Base-by-base conservation (phyloP, 2,888 invertebrate species). In the Melolontha melolontha region DNA sequence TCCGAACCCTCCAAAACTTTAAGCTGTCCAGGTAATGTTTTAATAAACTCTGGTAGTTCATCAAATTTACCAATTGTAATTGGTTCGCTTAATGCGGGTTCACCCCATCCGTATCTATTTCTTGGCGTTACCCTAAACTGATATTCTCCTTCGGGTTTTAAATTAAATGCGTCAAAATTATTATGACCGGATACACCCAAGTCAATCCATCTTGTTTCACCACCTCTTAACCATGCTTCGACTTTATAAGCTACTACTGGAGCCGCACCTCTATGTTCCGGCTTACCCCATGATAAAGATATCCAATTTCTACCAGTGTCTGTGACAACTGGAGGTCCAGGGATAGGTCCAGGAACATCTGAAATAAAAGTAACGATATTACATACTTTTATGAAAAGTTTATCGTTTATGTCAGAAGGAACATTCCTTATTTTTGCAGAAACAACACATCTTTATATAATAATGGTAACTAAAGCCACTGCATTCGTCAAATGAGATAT, bases 31-130 rank as follows among this genome's bases (percentile, higher is more conserved):
- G 93, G 92, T 51, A 95, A 83, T 57, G 91, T 90, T 76, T 89
- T 89, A 0, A 87, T 85, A 76, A 95, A 94, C 76, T 93, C 94
- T 0, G 95, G 95, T 66, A 92, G 84, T 72, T 90, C 89, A 5
- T 89, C 88, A 14, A 87, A 86, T 29, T 89, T 85, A 0, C 91
- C 91, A 1, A 95, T 87, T 0, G 87, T 86, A 22, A 92, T 81
- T 0, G 92, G 86, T 1, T 84, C 83, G 1, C 88, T 87, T 77
- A 90, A 90, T 0, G 90, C 88, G 0, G 93, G 86, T 75, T 93
- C 92, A 10, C 96, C 95, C 91, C 94, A 94, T 39, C 96, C 97
- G 79, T 94, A 94, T 75, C 95, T 89, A 85, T 96, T 96, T 67
- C 93, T 87, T 0, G 96, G 94, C 0, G 94, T 94, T 8, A 96